Conservation (phyloP, 30 jellyfish, hydroid and myxozoan genomes). For the Clytia hemisphaerica region DNA sequence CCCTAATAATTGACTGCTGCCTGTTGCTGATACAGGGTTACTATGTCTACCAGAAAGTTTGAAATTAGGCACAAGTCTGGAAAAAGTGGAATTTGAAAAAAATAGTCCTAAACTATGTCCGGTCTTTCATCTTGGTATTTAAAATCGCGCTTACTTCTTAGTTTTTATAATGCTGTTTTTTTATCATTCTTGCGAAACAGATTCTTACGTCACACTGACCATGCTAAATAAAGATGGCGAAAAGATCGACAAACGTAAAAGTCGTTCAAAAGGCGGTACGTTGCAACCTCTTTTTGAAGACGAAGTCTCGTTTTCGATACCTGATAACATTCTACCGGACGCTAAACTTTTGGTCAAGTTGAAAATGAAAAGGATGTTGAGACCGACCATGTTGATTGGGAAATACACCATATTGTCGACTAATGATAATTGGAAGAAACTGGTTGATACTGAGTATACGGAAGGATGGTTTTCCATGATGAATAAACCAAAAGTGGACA, state of each 20-base stretch:
- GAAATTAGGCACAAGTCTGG: too few species aligned
- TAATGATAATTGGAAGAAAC: conserved; percentile 63
- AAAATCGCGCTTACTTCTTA: neutral
- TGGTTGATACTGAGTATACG: conserved; percentile 34
- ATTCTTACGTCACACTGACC: conserved; percentile 65
- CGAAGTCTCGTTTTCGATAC: conserved; percentile 30
- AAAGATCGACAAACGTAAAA: conserved; percentile 36
- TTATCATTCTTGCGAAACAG: conserved; percentile 21
- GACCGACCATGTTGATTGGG: conserved; percentile 53
- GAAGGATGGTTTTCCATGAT: conserved; percentile 75
- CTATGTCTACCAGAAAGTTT: too few species aligned
- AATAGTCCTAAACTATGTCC: too few species aligned
- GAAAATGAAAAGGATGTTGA: conserved; percentile 40
- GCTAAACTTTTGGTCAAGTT: conserved; percentile 37
- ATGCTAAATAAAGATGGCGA: conserved; percentile 61
- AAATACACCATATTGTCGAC: conserved; percentile 22
- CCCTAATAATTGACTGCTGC: too few species aligned
- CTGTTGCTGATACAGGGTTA: too few species aligned
- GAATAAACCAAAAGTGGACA: conserved; percentile 48
- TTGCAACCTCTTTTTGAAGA: conserved; percentile 62
- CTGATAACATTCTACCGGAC: conserved; percentile 82
- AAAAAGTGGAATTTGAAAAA: too few species aligned
- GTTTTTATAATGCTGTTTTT: neutral
- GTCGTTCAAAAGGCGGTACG: conserved; percentile 52
- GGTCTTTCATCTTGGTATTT: neutral